A percentile compares a stretch with the other conserved stretches of the same genome.
Evolutionary conservation across 1,140 invertebrate species (phyloP).

Genomic region (Caerostris extrusa): DNA sequence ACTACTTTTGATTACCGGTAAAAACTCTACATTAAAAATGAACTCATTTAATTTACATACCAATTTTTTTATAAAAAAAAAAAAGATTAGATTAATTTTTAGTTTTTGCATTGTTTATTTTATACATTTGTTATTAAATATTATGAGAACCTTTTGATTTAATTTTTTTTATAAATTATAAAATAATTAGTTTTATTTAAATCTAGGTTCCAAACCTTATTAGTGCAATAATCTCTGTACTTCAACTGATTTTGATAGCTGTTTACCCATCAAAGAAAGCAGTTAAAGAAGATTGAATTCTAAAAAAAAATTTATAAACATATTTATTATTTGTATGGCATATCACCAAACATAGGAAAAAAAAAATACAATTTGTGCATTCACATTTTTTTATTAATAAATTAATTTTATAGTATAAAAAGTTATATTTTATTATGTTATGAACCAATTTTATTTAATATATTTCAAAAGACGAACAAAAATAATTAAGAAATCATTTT

Average conservation of each 20-base stretch:
- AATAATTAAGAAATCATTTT: too few species aligned
- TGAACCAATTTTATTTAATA: background rate
- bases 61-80: background rate
- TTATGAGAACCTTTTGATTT: background rate
- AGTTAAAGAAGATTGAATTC: background rate
- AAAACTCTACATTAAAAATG: background rate
- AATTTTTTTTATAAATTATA: background rate
- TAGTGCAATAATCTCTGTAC: slow-evolving; percentile 86
- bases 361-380: background rate
- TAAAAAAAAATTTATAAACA: background rate
- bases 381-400: background rate
- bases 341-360: background rate
- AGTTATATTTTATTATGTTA: background rate
- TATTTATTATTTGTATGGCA: background rate
- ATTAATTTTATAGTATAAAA: background rate
- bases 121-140: background rate
- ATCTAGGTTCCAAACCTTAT: slow-evolving; percentile 85
- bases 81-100: background rate
- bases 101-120: background rate
- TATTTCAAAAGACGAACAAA: background rate
- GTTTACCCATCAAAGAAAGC: slow-evolving; percentile 83
- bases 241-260: slow-evolving; percentile 87
- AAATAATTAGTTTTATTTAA: background rate
- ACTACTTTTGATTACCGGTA: too few species aligned
- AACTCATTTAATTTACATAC: background rate